These are phyloP conservation scores for Meganola albula DNA, from an alignment of 2,888 invertebrate species.

Conservation along the genomic window DNA sequence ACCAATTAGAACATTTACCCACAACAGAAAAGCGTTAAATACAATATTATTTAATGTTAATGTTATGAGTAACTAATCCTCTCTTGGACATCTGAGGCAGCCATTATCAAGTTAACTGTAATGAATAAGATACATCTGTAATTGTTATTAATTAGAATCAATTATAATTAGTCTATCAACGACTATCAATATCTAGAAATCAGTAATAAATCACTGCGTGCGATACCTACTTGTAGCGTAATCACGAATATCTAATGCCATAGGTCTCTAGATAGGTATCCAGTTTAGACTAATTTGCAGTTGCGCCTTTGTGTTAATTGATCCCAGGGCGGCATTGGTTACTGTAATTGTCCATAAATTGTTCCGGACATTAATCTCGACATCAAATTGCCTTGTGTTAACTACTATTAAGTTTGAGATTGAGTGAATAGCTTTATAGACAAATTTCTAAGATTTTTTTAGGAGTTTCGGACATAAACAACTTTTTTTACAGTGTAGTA, in stretches of 20 bases:
- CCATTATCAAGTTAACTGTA: too few relatives aligned
- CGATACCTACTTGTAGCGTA: constrained; percentile 35
- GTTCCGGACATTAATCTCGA: constrained; percentile 67
- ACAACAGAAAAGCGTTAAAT: too few relatives aligned
- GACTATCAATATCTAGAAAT: constrained; percentile 28
- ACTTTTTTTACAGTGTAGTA: too few relatives aligned
- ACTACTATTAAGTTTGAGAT: constrained; percentile 29
- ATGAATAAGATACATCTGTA: too few relatives aligned
- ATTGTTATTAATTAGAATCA: constrained; percentile 30
- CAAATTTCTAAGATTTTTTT: too few relatives aligned
- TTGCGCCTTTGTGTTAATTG: constrained; percentile 71
- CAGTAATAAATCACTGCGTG: constrained; percentile 28
- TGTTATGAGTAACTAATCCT: too few relatives aligned
- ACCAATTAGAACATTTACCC: constrained; percentile 39
- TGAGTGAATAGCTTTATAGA: too few relatives aligned
- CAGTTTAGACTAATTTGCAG: constrained; percentile 70
- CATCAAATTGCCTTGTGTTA: constrained; percentile 61
- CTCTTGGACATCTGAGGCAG: too few relatives aligned
- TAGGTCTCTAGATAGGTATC: constrained; percentile 49
- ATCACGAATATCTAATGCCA: constrained; percentile 55
- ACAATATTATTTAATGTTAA: too few relatives aligned
- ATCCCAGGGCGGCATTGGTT: constrained; percentile 60
- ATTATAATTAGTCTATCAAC: constrained; percentile 26
- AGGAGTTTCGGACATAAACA: too few relatives aligned
- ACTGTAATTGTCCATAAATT: constrained; percentile 75